Percentiles rank a stretch among this genome's conserved stretches.
These are phyloP conservation scores for Hemicordylus capensis DNA, from an alignment of 2,113 vertebrate genomes.

Conservation along the genomic window DNA sequence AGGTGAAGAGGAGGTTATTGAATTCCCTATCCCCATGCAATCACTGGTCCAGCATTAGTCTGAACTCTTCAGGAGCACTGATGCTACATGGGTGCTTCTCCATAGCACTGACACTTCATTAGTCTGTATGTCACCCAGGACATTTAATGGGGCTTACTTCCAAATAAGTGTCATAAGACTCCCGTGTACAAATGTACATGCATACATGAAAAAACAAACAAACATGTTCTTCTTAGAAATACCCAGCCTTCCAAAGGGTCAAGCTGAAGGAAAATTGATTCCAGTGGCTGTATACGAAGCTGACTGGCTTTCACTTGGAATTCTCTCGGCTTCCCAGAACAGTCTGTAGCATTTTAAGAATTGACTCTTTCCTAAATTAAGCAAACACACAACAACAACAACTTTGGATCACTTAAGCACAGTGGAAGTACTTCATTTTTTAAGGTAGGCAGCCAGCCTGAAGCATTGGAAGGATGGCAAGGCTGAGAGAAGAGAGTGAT, in stretches of 20 bases:
- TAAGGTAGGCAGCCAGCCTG: too few species aligned
- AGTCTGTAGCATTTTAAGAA: background rate
- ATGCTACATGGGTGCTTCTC: too few species aligned
- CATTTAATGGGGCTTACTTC: background rate
- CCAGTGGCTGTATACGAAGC: background rate
- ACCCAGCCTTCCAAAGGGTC: background rate
- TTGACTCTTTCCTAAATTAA: background rate
- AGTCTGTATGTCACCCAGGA: too few species aligned
- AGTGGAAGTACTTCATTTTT: too few species aligned
- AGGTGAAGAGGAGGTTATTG: too few species aligned
- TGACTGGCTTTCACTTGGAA: background rate
- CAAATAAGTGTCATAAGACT: background rate
- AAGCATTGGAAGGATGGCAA: background rate
- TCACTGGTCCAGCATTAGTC: too few species aligned
- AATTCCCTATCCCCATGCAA: too few species aligned
- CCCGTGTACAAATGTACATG: background rate
- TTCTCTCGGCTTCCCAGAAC: background rate
- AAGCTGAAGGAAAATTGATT: background rate
- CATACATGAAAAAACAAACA: background rate
- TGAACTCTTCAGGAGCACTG: too few species aligned
- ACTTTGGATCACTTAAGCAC: background rate
- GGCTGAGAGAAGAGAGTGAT: background rate
- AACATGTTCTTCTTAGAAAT: background rate
- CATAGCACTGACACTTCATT: too few species aligned
- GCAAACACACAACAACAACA: background rate